A percentile compares a stretch with the other conserved stretches of the same genome.
These are phyloP conservation scores for Pomatorhinus ruficollis DNA, from an alignment of 2,113 vertebrate species.

Conservation along the genomic window DNA sequence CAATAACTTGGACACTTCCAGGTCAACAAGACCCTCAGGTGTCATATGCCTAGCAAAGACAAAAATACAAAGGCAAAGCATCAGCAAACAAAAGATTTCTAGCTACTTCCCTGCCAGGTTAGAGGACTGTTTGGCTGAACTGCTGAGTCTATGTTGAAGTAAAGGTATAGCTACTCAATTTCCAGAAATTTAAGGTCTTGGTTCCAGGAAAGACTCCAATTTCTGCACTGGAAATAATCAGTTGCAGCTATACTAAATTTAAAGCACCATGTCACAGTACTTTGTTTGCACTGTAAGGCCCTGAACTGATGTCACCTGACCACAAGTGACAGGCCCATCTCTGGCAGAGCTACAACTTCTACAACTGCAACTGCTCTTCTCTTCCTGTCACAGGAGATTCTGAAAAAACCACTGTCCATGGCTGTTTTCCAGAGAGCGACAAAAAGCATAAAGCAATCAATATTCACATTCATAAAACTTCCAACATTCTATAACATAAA, in stretches of 20 bases:
- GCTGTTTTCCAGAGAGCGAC: background rate
- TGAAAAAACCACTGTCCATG: background rate
- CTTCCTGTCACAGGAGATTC: background rate
- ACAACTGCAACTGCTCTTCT: background rate
- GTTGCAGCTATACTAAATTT: background rate
- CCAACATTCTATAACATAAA: background rate
- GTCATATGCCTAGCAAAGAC: background rate
- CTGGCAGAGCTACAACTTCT: background rate
- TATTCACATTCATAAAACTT: background rate
- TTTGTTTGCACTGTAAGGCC: background rate
- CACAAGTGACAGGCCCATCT: background rate
- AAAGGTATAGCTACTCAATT: background rate
- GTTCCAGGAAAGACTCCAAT: background rate
- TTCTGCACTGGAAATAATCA: background rate
- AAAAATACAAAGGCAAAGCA: background rate
- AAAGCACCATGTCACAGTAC: background rate
- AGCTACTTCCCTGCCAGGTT: background rate
- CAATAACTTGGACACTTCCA: background rate
- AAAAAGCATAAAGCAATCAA: background rate
- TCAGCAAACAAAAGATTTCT: background rate
- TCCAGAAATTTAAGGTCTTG: background rate
- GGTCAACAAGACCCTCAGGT: background rate
- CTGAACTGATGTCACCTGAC: background rate
- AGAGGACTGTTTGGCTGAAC: background rate
- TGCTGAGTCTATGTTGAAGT: background rate